Percentiles rank a stretch among this genome's conserved stretches.
Conservation (phyloP, 1,140 invertebrate species). For the Oryzaephilus surinamensis region DNA sequence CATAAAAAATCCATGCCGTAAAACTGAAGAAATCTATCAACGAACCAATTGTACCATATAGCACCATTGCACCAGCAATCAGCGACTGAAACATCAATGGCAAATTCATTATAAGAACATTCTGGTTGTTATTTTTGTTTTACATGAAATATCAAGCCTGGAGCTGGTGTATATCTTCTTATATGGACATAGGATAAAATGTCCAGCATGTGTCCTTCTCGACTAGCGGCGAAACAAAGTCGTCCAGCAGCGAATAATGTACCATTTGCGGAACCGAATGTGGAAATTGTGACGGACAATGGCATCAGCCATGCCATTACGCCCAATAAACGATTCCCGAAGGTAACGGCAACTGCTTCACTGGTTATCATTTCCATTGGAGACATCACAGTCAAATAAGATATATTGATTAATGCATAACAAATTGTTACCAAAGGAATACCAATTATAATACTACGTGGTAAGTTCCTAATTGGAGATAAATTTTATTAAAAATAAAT, state of each 20-base stretch:
- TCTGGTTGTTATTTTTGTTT: no score
- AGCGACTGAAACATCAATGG: conserved; percentile 45
- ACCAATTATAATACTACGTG: conserved; percentile 90
- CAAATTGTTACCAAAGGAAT: conserved; percentile 92
- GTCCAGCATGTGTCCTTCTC: conserved; percentile 86
- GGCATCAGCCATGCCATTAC: conserved; percentile 88
- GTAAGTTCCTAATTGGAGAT: conserved; percentile 68
- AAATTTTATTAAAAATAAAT: conserved; percentile 7
- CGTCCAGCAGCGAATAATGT: conserved; percentile 86
- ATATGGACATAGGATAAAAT: conserved; percentile 92
- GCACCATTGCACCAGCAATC: conserved; percentile 70
- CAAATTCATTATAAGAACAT: conserved; percentile 1
- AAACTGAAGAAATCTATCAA: conserved; percentile 94
- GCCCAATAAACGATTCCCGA: conserved; percentile 75
- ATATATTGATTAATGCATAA: conserved; percentile 92
- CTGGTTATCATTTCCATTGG: conserved; percentile 88
- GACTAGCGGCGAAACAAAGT: conserved; percentile 88
- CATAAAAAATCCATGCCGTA: conserved; percentile 92
- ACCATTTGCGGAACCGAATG: conserved; percentile 94
- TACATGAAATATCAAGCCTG: conserved; percentile 95
- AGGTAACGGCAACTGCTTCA: conserved; percentile 92
- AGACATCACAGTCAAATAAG: conserved; percentile 94
- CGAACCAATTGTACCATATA: conserved; percentile 80
- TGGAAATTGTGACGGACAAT: conserved; percentile 88
- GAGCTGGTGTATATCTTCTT: conserved; percentile 80